Evolutionary conservation across 2,797 vertebrate species (phyloP).

Genomic region (Anguilla marmorata): DNA sequence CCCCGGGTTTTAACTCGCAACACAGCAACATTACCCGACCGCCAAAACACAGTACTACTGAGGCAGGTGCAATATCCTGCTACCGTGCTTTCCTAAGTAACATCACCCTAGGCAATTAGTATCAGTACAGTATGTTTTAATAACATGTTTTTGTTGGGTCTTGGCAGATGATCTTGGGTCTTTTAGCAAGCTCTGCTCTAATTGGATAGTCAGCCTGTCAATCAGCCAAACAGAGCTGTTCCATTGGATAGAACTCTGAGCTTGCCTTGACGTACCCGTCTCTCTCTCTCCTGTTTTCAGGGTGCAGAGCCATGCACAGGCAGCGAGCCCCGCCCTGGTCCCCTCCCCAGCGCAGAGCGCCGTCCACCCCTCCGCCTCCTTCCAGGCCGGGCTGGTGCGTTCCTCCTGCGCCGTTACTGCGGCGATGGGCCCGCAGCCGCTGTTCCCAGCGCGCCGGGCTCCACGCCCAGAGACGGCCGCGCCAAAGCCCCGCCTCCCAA

Average conservation of each 20-base stretch:
- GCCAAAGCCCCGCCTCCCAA: background rate
- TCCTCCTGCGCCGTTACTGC: background rate
- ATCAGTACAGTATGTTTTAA: background rate
- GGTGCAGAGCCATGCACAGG: constrained; percentile 52
- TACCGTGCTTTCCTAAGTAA: background rate
- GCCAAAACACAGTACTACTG: too few species aligned
- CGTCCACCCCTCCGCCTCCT: constrained; percentile 67
- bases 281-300: constrained; percentile 38
- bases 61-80: background rate
- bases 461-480: background rate
- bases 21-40: too few species aligned
- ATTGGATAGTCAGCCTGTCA: background rate
- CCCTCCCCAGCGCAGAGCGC: constrained; percentile 62
- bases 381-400: constrained; percentile 73
- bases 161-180: background rate
- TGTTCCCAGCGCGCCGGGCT: background rate
- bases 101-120: background rate
- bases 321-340: constrained; percentile 54
- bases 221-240: background rate
- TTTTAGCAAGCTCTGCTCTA: background rate
- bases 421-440: too few species aligned
- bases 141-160: background rate
- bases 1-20: too few species aligned
- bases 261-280: background rate
- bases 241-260: background rate